Conservation (phyloP, 2,797 vertebrate genomes). For the Megalops cyprinoides region DNA sequence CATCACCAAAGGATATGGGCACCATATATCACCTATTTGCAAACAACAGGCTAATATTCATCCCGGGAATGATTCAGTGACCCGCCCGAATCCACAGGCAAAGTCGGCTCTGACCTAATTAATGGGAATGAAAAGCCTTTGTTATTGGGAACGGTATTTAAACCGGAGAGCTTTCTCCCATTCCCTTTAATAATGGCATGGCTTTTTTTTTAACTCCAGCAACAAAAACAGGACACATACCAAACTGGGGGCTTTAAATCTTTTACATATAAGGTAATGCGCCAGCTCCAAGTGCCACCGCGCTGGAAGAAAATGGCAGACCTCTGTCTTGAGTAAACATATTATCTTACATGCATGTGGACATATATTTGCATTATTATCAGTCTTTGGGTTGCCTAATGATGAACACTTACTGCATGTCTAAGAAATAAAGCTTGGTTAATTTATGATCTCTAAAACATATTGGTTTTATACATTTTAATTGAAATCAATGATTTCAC, state of each 20-base stretch:
- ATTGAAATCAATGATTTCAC: slow-evolving; percentile 54
- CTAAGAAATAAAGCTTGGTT: neutral
- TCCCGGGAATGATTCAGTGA: slow-evolving; percentile 77
- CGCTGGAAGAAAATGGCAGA: neutral
- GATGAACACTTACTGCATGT: slow-evolving; percentile 1
- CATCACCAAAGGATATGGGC: slow-evolving; percentile 88
- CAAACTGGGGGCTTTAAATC: neutral
- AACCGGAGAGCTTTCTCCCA: slow-evolving; percentile 8
- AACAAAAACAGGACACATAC: slow-evolving; percentile 41
- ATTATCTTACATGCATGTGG: neutral
- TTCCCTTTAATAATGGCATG: slow-evolving; percentile 11
- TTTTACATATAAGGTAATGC: neutral
- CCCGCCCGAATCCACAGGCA: slow-evolving; percentile 50
- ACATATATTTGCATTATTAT: neutral
- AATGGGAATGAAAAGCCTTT: slow-evolving; percentile 61
- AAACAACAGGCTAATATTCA: slow-evolving; percentile 84
- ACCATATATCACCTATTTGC: slow-evolving; percentile 93
- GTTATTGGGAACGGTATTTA: slow-evolving; percentile 53
- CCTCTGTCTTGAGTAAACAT: neutral
- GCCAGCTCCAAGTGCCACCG: neutral
- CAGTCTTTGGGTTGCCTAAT: neutral
- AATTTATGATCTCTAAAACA: neutral
- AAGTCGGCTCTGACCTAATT: slow-evolving; percentile 70
- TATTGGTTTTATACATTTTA: neutral
- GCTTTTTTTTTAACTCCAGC: slow-evolving; percentile 3